Percentiles rank a stretch among this genome's conserved stretches.
phyloP scores from a whole-genome alignment of 2,797 vertebrate species.

The Passerculus sandwichensis region DNA sequence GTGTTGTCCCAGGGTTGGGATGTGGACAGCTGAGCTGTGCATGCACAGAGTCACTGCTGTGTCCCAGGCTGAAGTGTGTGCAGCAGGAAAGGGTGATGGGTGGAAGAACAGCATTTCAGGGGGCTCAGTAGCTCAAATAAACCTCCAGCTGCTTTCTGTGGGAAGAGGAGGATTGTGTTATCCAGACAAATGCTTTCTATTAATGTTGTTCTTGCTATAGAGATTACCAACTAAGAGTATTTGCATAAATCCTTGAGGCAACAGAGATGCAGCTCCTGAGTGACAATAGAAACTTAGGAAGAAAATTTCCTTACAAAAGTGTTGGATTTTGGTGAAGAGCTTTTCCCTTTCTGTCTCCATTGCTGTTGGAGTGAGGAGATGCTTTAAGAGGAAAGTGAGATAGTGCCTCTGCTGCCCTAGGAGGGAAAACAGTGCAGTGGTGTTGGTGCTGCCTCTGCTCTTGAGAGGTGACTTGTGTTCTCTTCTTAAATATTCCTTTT shows the following conservation, averaged over 20 bases:
- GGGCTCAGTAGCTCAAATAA: background rate
- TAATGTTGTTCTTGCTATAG: background rate
- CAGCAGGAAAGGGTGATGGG: background rate
- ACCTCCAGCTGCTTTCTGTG: background rate
- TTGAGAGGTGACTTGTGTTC: rapidly evolving
- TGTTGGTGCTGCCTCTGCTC: background rate
- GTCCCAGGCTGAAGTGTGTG: background rate
- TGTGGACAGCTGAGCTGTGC: rapidly evolving
- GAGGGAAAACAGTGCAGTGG: background rate
- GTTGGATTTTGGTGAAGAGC: background rate
- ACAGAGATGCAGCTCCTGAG: background rate
- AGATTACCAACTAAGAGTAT: background rate
- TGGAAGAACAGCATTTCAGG: background rate
- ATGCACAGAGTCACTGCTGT: rapidly evolving
- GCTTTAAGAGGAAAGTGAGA: background rate
- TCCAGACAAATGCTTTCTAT: background rate
- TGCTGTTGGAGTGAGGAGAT: background rate
- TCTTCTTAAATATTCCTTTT: background rate
- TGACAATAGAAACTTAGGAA: rapidly evolving
- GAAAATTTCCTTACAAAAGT: background rate
- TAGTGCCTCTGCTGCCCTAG: background rate
- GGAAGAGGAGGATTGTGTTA: background rate
- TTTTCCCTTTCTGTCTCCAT: background rate
- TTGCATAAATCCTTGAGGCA: background rate
- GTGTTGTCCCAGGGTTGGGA: background rate